Conservation (phyloP, 1,140 invertebrate species). For the Leptinotarsa texana region DNA sequence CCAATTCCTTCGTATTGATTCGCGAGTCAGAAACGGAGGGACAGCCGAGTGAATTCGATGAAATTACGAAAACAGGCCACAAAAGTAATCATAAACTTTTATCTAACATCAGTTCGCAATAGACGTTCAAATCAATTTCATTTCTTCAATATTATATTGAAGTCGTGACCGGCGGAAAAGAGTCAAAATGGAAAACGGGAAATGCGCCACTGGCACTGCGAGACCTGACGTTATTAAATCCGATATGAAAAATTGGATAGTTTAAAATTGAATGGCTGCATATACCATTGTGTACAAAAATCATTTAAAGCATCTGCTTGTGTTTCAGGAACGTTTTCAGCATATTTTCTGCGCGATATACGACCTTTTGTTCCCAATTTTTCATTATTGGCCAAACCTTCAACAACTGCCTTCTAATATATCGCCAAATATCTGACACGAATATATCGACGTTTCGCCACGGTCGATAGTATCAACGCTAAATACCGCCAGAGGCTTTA, state of each 20-base stretch:
- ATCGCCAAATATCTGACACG: too few relatives aligned
- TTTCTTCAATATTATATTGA: constrained; percentile 52
- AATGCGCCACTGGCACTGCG: constrained; percentile 43
- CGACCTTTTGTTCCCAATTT: constrained; percentile 17
- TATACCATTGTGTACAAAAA: constrained; percentile 50
- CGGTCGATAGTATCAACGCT: too few relatives aligned
- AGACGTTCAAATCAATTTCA: constrained; percentile 49
- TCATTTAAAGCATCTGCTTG: constrained; percentile 47
- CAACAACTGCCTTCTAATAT: too few relatives aligned
- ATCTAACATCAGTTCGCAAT: constrained; percentile 45
- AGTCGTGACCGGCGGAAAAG: constrained; percentile 47
- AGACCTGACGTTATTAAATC: constrained; percentile 56
- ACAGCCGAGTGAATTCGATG: constrained; percentile 3
- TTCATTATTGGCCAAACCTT: constrained; percentile 7
- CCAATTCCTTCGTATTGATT: background rate
- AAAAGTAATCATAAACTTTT: constrained; percentile 51
- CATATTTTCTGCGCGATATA: constrained; percentile 25
- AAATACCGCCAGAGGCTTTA: too few relatives aligned
- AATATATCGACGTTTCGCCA: too few relatives aligned
- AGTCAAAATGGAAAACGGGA: constrained; percentile 38
- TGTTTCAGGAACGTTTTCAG: constrained; percentile 32
- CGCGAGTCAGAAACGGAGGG: background rate
- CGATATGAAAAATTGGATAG: constrained; percentile 56
- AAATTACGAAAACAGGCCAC: constrained; percentile 29
- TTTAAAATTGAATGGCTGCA: constrained; percentile 54